Conservation (phyloP, 1,140 invertebrate genomes). For the Plutomurus gul region DNA sequence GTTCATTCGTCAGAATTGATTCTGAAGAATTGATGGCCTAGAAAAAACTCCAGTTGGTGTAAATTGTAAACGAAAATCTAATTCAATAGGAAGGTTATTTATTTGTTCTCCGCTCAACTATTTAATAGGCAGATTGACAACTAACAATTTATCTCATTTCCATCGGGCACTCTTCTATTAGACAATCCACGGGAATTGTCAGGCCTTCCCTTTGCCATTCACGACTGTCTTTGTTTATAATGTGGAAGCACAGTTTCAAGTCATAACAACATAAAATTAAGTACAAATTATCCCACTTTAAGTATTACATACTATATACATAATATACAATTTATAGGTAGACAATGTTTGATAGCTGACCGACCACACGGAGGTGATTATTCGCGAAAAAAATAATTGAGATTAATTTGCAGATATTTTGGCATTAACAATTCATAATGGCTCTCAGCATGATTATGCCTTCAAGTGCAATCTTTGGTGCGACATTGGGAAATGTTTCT, state of each 20-base stretch:
- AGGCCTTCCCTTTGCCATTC: background rate
- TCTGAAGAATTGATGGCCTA: background rate
- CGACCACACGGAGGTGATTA: background rate
- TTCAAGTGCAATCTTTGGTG: background rate
- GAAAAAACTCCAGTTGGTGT: background rate
- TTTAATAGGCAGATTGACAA: background rate
- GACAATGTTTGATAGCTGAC: background rate
- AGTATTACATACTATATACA: background rate
- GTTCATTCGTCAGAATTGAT: background rate
- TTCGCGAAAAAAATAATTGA: constrained; percentile 1
- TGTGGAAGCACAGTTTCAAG: no score
- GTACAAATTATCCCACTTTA: no score
- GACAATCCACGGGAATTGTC: constrained; percentile 5
- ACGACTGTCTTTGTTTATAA: background rate
- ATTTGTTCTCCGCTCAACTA: background rate
- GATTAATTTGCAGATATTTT: background rate
- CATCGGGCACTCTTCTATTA: constrained; percentile 10
- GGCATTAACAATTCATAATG: background rate
- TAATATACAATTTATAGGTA: no score
- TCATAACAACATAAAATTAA: no score
- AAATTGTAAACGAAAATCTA: no score
- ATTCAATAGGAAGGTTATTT: constrained; percentile 11
- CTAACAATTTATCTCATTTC: background rate
- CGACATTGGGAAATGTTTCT: background rate
- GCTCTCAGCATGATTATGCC: no score